Conservation (phyloP, 2,113 vertebrate genomes). For the Chaenocephalus aceratus region DNA sequence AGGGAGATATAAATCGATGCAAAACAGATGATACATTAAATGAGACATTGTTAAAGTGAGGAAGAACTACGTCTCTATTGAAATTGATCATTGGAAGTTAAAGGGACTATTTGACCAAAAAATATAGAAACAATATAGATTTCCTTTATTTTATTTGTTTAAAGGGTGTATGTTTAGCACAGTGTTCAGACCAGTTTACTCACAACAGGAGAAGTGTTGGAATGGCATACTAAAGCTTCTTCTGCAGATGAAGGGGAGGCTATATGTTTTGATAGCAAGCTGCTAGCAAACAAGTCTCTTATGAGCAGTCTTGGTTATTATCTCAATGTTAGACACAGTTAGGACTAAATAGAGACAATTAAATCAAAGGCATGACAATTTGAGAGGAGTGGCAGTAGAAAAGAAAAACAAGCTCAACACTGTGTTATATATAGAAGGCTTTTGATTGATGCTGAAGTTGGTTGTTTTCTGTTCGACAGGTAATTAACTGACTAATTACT, state of each 20-base stretch:
- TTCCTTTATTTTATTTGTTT: too few species aligned
- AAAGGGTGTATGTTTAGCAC: not conserved
- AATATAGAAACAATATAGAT: not conserved
- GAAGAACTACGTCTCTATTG: not conserved
- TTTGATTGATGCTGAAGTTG: constrained; percentile 35
- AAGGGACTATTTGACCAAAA: constrained; percentile 1
- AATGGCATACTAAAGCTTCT: not conserved
- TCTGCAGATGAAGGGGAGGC: not conserved
- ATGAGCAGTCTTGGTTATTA: not conserved
- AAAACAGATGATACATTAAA: constrained; percentile 24
- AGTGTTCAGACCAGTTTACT: not conserved
- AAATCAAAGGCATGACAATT: not conserved
- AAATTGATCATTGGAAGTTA: not conserved
- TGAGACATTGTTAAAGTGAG: constrained; percentile 28
- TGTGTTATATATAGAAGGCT: not conserved
- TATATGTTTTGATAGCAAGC: too few species aligned
- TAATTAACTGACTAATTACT: constrained; percentile 56
- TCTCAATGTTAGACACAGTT: not conserved
- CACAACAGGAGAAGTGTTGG: not conserved
- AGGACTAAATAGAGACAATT: not conserved
- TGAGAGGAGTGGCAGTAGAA: not conserved
- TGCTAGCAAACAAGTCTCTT: not conserved
- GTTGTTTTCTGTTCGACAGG: constrained; percentile 28
- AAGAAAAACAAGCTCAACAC: not conserved
- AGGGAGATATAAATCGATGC: not conserved